Percentiles rank a stretch among this genome's conserved stretches.
phyloP scores from a whole-genome alignment of 2,797 vertebrate species.

The Sebastes iracundus region DNA sequence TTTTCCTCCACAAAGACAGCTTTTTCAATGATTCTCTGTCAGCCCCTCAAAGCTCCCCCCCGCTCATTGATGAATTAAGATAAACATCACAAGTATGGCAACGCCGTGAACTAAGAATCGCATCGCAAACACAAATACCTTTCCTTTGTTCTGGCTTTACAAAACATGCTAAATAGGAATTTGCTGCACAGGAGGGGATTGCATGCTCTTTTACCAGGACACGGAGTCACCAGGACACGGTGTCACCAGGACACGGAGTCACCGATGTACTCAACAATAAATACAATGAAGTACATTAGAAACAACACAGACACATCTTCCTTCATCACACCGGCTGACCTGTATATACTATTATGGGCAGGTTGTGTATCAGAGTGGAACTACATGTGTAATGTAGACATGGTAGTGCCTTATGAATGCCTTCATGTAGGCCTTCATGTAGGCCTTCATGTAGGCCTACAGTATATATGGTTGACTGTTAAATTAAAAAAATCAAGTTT shows the following conservation, averaged over 20 bases:
- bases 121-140: conserved; percentile 21
- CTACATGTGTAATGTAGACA: background rate
- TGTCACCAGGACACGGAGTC: background rate
- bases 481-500: too few relatives aligned
- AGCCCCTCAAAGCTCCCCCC: conserved; percentile 37
- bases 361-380: background rate
- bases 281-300: background rate
- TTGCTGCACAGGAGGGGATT: conserved; percentile 19
- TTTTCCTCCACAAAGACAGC: conserved; percentile 42
- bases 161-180: conserved; percentile 42
- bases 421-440: too few relatives aligned
- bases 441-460: too few relatives aligned
- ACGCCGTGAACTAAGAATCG: conserved; percentile 26
- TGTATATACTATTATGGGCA: background rate
- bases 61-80: conserved; percentile 66
- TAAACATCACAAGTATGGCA: conserved; percentile 59
- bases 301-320: background rate
- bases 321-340: background rate
- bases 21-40: conserved; percentile 61
- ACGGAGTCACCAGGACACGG: too few relatives aligned
- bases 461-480: too few relatives aligned
- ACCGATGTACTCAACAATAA: background rate
- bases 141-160: conserved; percentile 45
- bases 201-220: background rate
- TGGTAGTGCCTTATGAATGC: background rate